These are phyloP conservation scores for Drosophila barbarae DNA, from an alignment of 2,888 invertebrate genomes.

Conservation along the genomic window DNA sequence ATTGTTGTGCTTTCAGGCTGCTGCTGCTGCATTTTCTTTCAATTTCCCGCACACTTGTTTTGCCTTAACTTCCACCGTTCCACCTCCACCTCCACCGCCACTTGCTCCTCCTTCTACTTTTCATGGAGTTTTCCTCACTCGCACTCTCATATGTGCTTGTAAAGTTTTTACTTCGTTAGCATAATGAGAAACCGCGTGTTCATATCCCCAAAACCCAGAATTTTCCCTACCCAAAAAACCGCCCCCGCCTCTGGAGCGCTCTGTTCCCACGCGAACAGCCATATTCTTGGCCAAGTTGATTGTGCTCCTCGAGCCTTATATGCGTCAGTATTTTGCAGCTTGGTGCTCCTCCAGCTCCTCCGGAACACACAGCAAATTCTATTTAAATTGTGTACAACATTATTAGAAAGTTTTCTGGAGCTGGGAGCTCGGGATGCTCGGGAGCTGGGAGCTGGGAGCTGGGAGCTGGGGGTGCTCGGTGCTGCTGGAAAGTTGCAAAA, in stretches of 20 bases:
- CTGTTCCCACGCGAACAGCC: constrained; percentile 30
- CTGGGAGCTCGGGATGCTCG: constrained; percentile 14
- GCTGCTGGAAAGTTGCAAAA: constrained; percentile 53
- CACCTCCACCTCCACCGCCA: too few species aligned
- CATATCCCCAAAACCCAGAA: constrained; percentile 60
- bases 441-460: not conserved
- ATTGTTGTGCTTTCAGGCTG: constrained; percentile 50
- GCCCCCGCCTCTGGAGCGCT: not conserved
- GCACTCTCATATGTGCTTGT: constrained; percentile 72
- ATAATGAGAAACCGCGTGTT: constrained; percentile 77
- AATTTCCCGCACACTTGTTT: constrained; percentile 40
- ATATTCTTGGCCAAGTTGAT: constrained; percentile 59
- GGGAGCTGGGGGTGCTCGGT: constrained; percentile 3
- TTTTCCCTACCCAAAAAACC: not conserved
- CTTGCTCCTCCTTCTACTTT: not conserved
- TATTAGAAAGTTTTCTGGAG: constrained; percentile 77
- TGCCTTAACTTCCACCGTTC: not conserved
- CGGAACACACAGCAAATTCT: constrained; percentile 70
- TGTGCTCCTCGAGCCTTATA: constrained; percentile 44
- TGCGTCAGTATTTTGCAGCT: constrained; percentile 56
- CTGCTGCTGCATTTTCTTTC: constrained; percentile 57
- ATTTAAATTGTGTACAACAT: constrained; percentile 79
- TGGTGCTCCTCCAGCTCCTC: not conserved
- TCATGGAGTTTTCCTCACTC: constrained; percentile 14
- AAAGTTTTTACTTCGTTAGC: constrained; percentile 77